Evolutionary conservation across 2,113 vertebrate species (phyloP).

Genomic region (Jaculus jaculus): DNA sequence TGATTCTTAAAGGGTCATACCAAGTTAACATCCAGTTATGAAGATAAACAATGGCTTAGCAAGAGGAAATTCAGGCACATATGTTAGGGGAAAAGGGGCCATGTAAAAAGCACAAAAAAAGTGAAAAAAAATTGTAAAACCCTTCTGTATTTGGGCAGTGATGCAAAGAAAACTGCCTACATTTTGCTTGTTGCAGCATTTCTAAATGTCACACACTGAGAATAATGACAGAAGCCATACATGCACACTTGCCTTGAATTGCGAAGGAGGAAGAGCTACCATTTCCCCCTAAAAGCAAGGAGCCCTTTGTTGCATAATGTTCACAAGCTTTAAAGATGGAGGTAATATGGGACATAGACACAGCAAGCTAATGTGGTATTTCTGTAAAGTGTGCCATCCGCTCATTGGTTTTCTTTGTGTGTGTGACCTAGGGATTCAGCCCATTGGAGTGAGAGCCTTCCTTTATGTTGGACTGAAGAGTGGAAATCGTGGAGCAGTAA

Average conservation of each 20-base stretch:
- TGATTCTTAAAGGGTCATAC: slow-evolving; percentile 33
- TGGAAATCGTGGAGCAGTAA: background rate
- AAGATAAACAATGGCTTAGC: slow-evolving; percentile 61
- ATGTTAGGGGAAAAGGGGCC: background rate
- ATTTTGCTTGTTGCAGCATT: background rate
- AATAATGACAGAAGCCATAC: slow-evolving; percentile 14
- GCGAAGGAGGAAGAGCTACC: background rate
- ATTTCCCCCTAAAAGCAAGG: background rate
- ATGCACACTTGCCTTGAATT: background rate
- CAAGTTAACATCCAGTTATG: slow-evolving; percentile 49
- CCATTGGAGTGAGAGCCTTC: background rate
- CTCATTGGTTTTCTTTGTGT: background rate
- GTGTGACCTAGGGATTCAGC: background rate
- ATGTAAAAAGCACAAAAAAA: slow-evolving; percentile 40
- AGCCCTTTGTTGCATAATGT: background rate
- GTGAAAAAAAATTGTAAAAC: background rate
- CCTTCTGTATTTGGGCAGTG: slow-evolving; percentile 5
- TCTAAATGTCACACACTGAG: slow-evolving; percentile 15
- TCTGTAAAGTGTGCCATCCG: background rate
- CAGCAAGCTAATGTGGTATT: background rate
- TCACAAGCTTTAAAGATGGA: background rate
- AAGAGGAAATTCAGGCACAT: slow-evolving; percentile 28
- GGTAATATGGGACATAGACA: background rate
- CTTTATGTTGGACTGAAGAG: background rate
- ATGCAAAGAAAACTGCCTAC: slow-evolving; percentile 45